Percentiles rank a stretch among this genome's conserved stretches.
Evolutionary conservation across 2,797 vertebrate species (phyloP).

Genomic region (Clarias laeviceps): DNA sequence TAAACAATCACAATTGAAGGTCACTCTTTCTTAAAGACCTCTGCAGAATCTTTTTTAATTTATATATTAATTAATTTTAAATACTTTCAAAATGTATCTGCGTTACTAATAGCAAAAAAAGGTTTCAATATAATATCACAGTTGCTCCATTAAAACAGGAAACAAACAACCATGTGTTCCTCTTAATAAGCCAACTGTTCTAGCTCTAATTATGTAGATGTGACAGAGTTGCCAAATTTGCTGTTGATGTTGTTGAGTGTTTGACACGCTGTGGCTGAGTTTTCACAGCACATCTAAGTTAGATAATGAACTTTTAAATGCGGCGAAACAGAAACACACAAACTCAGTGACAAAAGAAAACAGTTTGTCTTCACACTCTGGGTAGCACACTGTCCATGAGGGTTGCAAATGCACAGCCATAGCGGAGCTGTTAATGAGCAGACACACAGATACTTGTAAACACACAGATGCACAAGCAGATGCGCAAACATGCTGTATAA

Average conservation of each 20-base stretch:
- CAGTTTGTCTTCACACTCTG: too few relatives aligned
- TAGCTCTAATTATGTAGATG: not conserved
- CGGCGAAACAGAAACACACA: not conserved
- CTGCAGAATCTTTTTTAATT: not conserved
- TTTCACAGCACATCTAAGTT: not conserved
- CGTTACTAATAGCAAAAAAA: not conserved
- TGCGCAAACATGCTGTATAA: not conserved
- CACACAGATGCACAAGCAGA: not conserved
- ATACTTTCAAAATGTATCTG: not conserved
- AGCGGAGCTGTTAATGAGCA: not conserved
- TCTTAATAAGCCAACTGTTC: not conserved
- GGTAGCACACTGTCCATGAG: not conserved
- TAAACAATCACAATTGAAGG: not conserved
- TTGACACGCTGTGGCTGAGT: not conserved
- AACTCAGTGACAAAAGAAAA: not conserved
- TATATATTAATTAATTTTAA: not conserved
- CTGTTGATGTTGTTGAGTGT: not conserved
- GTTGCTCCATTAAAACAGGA: not conserved
- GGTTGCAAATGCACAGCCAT: not conserved
- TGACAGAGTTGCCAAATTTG: not conserved
- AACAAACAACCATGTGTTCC: not conserved
- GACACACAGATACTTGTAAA: not conserved
- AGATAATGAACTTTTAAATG: not conserved
- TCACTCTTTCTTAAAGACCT: not conserved
- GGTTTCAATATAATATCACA: not conserved